A percentile compares a stretch with the other conserved stretches of the same genome.
Conservation (phyloP, 1,140 invertebrate genomes). For the Carposina sasakii region DNA sequence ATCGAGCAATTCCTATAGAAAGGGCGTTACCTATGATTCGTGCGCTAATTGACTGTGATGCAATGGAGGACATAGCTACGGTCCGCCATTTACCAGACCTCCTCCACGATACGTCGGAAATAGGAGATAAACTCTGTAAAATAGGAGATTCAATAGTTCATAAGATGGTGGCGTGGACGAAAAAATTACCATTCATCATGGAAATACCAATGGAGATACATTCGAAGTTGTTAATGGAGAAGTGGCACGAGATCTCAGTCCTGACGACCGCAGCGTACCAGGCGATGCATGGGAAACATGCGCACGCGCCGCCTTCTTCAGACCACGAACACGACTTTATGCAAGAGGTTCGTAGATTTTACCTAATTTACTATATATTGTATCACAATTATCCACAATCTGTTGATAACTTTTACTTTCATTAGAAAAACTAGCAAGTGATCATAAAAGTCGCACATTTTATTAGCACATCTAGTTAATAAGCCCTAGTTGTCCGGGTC, state of each 20-base stretch:
- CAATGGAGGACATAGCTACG: slow-evolving; percentile 95
- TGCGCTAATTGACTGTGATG: slow-evolving; percentile 93
- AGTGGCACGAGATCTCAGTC: slow-evolving; percentile 97
- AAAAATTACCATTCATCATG: slow-evolving; percentile 95
- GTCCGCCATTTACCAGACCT: slow-evolving; percentile 91
- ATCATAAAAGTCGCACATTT: too few species aligned
- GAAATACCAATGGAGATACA: slow-evolving; percentile 96
- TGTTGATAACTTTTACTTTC: too few species aligned
- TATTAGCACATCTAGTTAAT: too few species aligned
- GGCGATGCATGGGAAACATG: slow-evolving; percentile 85
- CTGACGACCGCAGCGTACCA: slow-evolving; percentile 95
- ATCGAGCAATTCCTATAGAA: slow-evolving; percentile 86
- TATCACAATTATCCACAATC: too few species aligned
- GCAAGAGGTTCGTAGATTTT: slow-evolving; percentile 78
- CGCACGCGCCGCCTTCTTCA: slow-evolving; percentile 67
- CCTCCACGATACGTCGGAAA: slow-evolving; percentile 90
- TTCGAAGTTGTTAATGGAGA: slow-evolving; percentile 94
- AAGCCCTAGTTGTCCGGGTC: too few species aligned
- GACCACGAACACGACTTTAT: slow-evolving; percentile 80
- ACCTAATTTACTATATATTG: background rate
- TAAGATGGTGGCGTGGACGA: slow-evolving; percentile 98
- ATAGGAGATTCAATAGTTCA: slow-evolving; percentile 97
- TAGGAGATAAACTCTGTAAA: slow-evolving; percentile 93
- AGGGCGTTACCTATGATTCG: slow-evolving; percentile 89
- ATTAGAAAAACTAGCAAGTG: too few species aligned